Evolutionary conservation across 2,113 vertebrate species (phyloP).

Genomic region (Mellivora capensis): DNA sequence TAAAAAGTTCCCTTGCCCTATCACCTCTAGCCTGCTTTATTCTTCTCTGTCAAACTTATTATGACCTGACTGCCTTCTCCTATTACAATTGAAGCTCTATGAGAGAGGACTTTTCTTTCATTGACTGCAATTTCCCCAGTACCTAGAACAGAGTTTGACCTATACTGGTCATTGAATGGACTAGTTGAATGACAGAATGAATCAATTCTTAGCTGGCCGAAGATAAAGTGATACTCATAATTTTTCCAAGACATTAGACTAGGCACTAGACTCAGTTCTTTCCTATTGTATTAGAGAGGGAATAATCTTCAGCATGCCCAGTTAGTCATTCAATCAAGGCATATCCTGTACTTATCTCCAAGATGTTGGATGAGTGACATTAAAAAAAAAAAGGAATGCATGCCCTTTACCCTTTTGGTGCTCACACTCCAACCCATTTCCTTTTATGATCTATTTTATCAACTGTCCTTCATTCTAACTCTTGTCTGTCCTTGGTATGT

Average conservation of each 20-base stretch:
- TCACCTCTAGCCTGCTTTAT: background rate
- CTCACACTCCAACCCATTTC: background rate
- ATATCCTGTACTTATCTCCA: background rate
- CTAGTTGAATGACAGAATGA: background rate
- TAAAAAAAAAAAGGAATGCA: background rate
- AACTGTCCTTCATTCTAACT: background rate
- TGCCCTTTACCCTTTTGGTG: background rate
- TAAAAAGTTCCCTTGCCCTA: background rate
- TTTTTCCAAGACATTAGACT: background rate
- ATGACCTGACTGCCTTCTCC: background rate
- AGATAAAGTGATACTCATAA: background rate
- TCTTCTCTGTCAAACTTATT: conserved; percentile 4
- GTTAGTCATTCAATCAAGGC: conserved; percentile 24
- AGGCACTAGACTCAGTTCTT: background rate
- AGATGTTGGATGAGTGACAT: background rate
- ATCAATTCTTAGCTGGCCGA: conserved; percentile 9
- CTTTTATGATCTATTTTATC: conserved; percentile 10
- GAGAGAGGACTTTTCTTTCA: background rate
- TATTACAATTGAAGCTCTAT: conserved; percentile 10
- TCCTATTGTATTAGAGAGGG: background rate
- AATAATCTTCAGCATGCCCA: background rate
- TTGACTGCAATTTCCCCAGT: background rate
- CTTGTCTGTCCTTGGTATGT: background rate
- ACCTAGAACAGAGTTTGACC: background rate
- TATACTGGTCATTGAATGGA: background rate